Evolutionary conservation across 2,888 invertebrate genomes (phyloP), one percentile per base, ranked within the genome.

Genomic region (Ctenicera cuprea): DNA sequence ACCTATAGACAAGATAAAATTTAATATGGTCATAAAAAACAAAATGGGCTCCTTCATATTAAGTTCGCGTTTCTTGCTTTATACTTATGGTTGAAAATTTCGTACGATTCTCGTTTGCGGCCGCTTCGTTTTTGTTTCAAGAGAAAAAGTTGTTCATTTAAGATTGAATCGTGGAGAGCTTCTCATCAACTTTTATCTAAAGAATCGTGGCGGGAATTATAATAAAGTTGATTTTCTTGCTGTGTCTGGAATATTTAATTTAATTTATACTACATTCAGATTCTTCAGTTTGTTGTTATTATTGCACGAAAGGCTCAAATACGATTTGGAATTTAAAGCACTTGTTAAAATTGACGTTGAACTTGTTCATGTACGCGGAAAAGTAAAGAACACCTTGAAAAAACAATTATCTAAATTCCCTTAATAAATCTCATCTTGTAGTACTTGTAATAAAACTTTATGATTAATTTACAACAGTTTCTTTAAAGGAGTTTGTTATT

Each of bases 171-270:
- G 41, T 12, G 4, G 41, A n/a, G 41, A 41, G 41, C 12, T 41
- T 41, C 41, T 41, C 41, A 41, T 41, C 41, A 41, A 41, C 41
- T 41, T 41, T 12, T n/a, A 41, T 41, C 41, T 38, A 38, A 38
- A 9, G n/a, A 41, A 2, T 41, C 41, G n/a, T 41, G 41, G 41
- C 4, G 41, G n/a, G 41, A 41, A 41, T 41, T 41, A 41, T 41
- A 41, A 41, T 41, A 41, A 41, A 41, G 14, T 41, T 41, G 4
- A 41, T 41, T 41, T 4, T 4, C 12, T 12, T 41, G 14, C n/a
- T 41, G 41, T 14, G n/a, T 4, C n/a, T 41, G 41, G n/a, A 41
- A 14, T 14, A 41, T 12, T n/a, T 41, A 41, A 41, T 38, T 33
- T 33, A 9, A 33, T n/a, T n/a, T 26, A 26, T 26, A 26, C 3